These are phyloP conservation scores for Metopolophium dirhodum DNA, from an alignment of 1,140 invertebrate genomes.

Conservation along the genomic window DNA sequence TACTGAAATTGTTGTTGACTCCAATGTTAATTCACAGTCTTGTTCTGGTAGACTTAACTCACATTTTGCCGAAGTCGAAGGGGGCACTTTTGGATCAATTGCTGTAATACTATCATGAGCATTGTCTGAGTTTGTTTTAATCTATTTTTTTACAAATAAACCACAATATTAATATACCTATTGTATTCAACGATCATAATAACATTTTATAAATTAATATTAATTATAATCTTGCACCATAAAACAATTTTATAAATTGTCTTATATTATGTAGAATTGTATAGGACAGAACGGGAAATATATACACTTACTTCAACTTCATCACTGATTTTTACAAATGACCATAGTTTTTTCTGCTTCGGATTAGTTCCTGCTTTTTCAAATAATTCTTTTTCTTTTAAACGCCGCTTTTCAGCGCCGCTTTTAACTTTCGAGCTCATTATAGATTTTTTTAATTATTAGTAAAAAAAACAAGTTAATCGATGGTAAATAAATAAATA, in stretches of 20 bases:
- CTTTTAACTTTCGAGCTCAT: no score
- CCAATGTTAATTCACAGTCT: background rate
- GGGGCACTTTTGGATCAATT: background rate
- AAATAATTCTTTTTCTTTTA: no score
- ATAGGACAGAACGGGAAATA: background rate
- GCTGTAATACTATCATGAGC: background rate
- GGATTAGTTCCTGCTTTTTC: background rate
- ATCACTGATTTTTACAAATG: constrained; percentile 3
- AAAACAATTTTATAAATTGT: no score
- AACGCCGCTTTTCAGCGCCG: no score
- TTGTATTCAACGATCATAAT: no score
- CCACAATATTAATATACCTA: no score
- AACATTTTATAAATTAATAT: background rate
- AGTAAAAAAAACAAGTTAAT: no score
- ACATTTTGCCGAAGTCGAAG: background rate
- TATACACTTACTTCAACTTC: constrained; percentile 11
- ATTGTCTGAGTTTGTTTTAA: background rate
- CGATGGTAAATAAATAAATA: no score
- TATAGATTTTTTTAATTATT: no score
- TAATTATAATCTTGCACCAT: background rate
- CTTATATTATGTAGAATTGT: background rate
- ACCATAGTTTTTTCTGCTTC: constrained; percentile 14
- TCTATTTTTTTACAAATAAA: background rate
- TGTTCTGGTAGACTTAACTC: background rate
- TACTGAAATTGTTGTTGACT: background rate